A percentile compares a stretch with the other conserved stretches of the same genome.
Evolutionary conservation across 2,113 vertebrate species (phyloP).

Genomic region (Esox niger): DNA sequence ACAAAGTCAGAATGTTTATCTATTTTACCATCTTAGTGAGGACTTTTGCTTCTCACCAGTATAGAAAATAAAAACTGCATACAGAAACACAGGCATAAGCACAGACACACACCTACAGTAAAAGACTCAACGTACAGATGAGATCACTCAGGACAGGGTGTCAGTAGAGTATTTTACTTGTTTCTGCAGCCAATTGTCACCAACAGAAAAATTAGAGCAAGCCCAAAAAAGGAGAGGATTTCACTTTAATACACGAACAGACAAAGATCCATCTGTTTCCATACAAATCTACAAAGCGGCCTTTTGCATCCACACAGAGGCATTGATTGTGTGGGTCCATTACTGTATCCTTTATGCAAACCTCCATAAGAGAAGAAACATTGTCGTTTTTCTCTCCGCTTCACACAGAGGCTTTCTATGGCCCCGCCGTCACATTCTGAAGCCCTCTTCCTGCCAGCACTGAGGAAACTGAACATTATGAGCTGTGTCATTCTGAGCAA

Average conservation of each 20-base stretch:
- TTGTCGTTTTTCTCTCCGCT: slow-evolving; percentile 36
- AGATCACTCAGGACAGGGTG: slow-evolving; percentile 9
- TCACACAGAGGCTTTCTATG: slow-evolving; percentile 50
- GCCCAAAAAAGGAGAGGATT: slow-evolving; percentile 57
- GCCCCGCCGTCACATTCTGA: slow-evolving; percentile 63
- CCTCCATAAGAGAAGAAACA: slow-evolving; percentile 58
- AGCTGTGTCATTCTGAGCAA: slow-evolving; percentile 15
- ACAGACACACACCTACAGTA: slow-evolving; percentile 6
- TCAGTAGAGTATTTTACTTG: slow-evolving; percentile 47
- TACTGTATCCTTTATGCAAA: slow-evolving; percentile 68
- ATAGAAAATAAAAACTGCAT: no score
- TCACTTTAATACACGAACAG: slow-evolving; percentile 70
- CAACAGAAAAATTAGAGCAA: slow-evolving; percentile 62
- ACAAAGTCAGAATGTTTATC: no score
- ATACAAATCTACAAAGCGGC: slow-evolving; percentile 59
- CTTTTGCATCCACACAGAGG: slow-evolving; percentile 66
- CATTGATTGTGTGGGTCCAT: slow-evolving; percentile 72
- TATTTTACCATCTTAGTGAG: no score
- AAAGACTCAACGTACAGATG: background rate
- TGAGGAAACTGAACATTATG: slow-evolving; percentile 70
- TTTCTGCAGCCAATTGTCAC: slow-evolving; percentile 2
- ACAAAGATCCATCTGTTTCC: slow-evolving; percentile 80
- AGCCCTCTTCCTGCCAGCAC: slow-evolving; percentile 63
- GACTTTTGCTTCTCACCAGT: no score
- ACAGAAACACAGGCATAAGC: background rate